Percentiles rank a stretch among this genome's conserved stretches.
Conservation (phyloP, 2,888 invertebrate genomes). For the Bruchidius siliquastri region DNA sequence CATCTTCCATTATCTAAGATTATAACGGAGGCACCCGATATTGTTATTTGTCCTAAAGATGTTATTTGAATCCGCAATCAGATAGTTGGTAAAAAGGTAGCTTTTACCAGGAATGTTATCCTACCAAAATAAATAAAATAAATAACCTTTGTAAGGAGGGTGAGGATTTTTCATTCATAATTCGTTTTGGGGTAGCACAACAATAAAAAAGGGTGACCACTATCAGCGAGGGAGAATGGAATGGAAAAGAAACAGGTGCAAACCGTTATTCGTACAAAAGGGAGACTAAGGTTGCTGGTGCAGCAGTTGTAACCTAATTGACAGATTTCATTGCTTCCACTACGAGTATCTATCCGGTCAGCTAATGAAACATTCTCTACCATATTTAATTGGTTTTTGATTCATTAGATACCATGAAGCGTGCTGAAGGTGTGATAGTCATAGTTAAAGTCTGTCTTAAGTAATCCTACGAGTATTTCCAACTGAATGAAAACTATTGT, state of each 20-base stretch:
- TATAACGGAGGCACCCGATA: no score
- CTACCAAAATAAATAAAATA: background rate
- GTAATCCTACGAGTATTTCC: no score
- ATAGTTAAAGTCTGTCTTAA: no score
- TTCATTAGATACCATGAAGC: no score
- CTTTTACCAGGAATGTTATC: background rate
- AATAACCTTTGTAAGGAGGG: background rate
- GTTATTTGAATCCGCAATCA: no score
- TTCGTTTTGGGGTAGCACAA: background rate
- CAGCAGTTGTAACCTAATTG: background rate
- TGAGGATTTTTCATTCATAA: background rate
- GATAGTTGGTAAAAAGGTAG: background rate
- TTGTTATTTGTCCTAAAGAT: no score
- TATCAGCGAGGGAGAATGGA: background rate
- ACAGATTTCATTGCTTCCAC: background rate
- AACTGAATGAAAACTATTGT: no score
- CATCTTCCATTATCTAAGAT: no score
- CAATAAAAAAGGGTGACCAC: background rate
- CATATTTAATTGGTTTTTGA: no score
- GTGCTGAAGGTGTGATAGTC: no score
- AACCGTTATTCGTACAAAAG: background rate
- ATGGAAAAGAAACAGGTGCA: background rate
- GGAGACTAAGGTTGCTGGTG: background rate
- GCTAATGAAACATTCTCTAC: no score
- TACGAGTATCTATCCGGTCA: no score